phyloP scores from a whole-genome alignment of 1,140 invertebrate species.

The Drosophila lacteicornis region DNA sequence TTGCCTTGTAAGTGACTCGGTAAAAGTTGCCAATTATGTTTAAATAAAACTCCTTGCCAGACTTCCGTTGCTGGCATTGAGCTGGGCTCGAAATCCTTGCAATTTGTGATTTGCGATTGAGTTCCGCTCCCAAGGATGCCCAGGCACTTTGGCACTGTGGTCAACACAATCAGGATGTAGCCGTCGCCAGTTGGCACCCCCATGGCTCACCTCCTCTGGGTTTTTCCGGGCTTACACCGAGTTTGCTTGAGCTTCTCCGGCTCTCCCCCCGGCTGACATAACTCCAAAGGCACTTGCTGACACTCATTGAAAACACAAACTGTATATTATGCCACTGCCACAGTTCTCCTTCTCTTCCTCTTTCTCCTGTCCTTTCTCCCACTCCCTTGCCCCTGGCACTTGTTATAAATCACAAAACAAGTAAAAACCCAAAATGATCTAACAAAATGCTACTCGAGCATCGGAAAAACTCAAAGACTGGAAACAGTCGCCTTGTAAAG shows the following conservation, averaged over 20 bases:
- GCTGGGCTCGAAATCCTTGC: constrained; percentile 5
- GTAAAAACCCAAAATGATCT: constrained; percentile 54
- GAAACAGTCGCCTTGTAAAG: constrained; percentile 30
- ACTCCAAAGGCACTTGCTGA: constrained; percentile 54
- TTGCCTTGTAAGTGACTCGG: background rate
- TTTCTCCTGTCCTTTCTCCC: background rate
- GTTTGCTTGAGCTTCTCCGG: background rate
- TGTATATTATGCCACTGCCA: constrained; percentile 54
- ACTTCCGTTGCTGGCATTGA: constrained; percentile 14
- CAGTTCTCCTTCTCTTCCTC: background rate
- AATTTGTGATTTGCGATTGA: constrained; percentile 46
- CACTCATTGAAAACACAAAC: constrained; percentile 61
- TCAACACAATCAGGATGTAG: constrained; percentile 62
- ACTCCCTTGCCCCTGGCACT: constrained; percentile 9
- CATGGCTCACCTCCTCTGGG: constrained; percentile 18
- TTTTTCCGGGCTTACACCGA: background rate
- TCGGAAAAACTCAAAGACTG: constrained; percentile 30
- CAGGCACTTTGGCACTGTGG: constrained; percentile 48
- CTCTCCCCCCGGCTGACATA: constrained; percentile 25
- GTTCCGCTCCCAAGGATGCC: constrained; percentile 34
- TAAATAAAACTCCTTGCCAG: constrained; percentile 2
- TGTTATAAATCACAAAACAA: constrained; percentile 57
- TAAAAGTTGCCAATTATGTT: constrained; percentile 14
- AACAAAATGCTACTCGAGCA: constrained; percentile 44
- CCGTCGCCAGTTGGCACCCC: constrained; percentile 56